A percentile compares a stretch with the other conserved stretches of the same genome.
phyloP scores from a whole-genome alignment of 2,888 invertebrate genomes.

The Hololepta plana region DNA sequence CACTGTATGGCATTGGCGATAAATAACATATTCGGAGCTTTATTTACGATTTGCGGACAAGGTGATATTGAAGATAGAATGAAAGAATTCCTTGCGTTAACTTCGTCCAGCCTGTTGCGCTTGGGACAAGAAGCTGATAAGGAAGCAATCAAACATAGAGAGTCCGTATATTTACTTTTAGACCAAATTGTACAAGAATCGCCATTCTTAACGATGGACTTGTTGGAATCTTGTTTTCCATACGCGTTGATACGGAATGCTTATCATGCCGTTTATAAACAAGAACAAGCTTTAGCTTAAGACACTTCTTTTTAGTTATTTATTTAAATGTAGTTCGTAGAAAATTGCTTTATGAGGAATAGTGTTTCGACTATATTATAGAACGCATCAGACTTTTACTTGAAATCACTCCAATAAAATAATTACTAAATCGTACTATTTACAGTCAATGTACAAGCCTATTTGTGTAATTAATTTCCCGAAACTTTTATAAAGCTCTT shows the following conservation, averaged over 20 bases:
- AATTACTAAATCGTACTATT: no score
- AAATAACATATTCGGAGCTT: conserved; percentile 87
- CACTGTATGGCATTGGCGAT: conserved; percentile 96
- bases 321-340: conserved; percentile 2
- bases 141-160: conserved; percentile 83
- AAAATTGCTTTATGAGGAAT: no score
- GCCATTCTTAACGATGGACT: conserved; percentile 95
- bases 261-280: conserved; percentile 90
- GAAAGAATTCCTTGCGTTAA: conserved; percentile 86
- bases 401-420: no score
- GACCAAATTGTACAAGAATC: conserved; percentile 98
- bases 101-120: conserved; percentile 86
- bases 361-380: no score
- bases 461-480: no score
- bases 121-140: conserved; percentile 92
- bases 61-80: conserved; percentile 94
- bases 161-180: conserved; percentile 89
- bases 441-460: no score
- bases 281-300: conserved; percentile 47
- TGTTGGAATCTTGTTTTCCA: conserved; percentile 97
- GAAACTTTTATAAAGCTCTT: no score
- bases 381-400: no score
- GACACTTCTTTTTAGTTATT: conserved; percentile 5
- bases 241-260: conserved; percentile 95
- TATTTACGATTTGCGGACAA: conserved; percentile 90